phyloP scores from a whole-genome alignment of 2,797 vertebrate genomes.

The Paedocypris micromegethes region DNA sequence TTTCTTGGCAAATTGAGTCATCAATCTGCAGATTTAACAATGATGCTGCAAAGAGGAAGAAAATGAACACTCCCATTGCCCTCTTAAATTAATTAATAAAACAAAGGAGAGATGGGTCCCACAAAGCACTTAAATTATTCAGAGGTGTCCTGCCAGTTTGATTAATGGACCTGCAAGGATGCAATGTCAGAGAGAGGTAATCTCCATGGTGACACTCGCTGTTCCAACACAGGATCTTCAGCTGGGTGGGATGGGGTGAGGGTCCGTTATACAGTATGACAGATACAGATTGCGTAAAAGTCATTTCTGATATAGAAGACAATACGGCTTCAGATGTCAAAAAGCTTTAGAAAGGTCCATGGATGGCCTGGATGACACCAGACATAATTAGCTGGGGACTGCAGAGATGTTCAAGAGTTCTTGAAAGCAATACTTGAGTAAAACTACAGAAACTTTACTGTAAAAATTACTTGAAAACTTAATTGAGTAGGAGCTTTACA shows the following conservation, averaged over 20 bases:
- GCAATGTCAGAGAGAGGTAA: slow-evolving; percentile 35
- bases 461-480: no score
- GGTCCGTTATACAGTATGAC: neutral
- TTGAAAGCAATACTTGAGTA: no score
- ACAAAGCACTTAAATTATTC: slow-evolving; percentile 42
- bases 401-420: no score
- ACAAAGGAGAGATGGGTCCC: slow-evolving; percentile 33
- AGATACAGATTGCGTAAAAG: neutral
- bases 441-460: no score
- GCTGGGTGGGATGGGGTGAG: neutral
- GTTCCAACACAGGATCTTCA: slow-evolving; percentile 22
- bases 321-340: neutral
- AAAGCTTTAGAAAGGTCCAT: no score
- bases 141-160: slow-evolving; percentile 32
- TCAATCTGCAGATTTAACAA: slow-evolving; percentile 46
- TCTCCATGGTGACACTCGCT: slow-evolving; percentile 14
- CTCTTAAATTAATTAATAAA: slow-evolving; percentile 47
- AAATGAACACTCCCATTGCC: slow-evolving; percentile 44
- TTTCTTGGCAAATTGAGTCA: slow-evolving; percentile 47
- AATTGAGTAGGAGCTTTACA: no score
- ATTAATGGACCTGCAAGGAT: slow-evolving; percentile 41
- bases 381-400: no score
- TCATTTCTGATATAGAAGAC: neutral
- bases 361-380: no score
- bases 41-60: slow-evolving; percentile 42